Conservation (phyloP, 2,797 vertebrate genomes). For the Heteromormyrus szaboi region DNA sequence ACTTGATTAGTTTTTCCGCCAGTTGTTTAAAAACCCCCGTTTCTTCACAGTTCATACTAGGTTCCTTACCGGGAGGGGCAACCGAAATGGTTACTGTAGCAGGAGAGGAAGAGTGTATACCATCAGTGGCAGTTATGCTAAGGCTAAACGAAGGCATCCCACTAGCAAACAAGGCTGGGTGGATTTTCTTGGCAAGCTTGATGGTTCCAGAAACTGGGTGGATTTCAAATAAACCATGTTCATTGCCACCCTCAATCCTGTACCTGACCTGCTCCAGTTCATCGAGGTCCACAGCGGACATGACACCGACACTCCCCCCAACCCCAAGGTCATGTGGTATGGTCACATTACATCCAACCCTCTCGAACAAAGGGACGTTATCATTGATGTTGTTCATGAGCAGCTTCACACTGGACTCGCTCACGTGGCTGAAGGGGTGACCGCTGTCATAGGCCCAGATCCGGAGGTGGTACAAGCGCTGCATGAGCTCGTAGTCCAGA, state of each 20-base stretch:
- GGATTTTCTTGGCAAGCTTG: slow-evolving; percentile 63
- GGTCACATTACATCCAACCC: slow-evolving; percentile 77
- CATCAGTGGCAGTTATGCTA: slow-evolving; percentile 79
- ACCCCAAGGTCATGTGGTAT: slow-evolving; percentile 67
- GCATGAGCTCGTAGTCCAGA: slow-evolving; percentile 92
- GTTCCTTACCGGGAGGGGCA: slow-evolving; percentile 54
- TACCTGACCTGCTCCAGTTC: slow-evolving; percentile 85
- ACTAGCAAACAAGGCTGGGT: slow-evolving; percentile 44
- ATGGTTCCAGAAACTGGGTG: slow-evolving; percentile 73
- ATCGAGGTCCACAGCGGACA: slow-evolving; percentile 86
- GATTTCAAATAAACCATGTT: slow-evolving; percentile 76
- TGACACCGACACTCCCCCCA: slow-evolving; percentile 59
- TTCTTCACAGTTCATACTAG: slow-evolving; percentile 71
- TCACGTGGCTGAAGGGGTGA: slow-evolving; percentile 78
- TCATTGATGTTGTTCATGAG: slow-evolving; percentile 88
- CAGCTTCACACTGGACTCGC: slow-evolving; percentile 76
- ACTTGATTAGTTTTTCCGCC: slow-evolving; percentile 80
- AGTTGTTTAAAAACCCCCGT: slow-evolving; percentile 76
- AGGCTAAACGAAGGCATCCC: slow-evolving; percentile 62
- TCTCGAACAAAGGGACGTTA: slow-evolving; percentile 84
- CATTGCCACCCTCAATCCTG: slow-evolving; percentile 78
- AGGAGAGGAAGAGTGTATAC: slow-evolving; percentile 71
- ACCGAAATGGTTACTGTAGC: slow-evolving; percentile 76
- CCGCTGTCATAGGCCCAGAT: slow-evolving; percentile 92
- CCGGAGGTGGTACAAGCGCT: slow-evolving; percentile 75